These are phyloP conservation scores for Sebastiscus albofasciatus DNA, from an alignment of 2,797 vertebrate species.

Conservation along the genomic window DNA sequence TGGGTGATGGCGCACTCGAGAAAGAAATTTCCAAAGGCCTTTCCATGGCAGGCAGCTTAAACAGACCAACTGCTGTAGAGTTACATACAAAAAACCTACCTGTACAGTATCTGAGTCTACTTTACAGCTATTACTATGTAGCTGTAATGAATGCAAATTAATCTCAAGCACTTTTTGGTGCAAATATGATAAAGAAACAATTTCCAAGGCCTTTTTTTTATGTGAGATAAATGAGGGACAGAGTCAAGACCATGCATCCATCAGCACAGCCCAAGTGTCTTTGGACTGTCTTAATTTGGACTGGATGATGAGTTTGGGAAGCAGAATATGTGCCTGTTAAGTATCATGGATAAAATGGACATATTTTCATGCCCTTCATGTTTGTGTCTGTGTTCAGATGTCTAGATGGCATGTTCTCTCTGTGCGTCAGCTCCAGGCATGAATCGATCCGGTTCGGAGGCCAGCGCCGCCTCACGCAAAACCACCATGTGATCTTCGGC, in stretches of 20 bases:
- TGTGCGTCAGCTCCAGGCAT: slow-evolving; percentile 79
- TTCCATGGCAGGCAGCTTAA: slow-evolving; percentile 16
- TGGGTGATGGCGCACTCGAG: slow-evolving; percentile 45
- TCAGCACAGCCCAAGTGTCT: background rate
- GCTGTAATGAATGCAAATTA: background rate
- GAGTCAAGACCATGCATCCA: background rate
- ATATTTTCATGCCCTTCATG: background rate
- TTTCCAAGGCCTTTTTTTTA: background rate
- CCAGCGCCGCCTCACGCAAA: slow-evolving; percentile 91
- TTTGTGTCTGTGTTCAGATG: slow-evolving; percentile 5
- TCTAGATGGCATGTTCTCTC: slow-evolving; percentile 92
- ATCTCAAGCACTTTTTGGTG: background rate
- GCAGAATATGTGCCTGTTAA: slow-evolving; percentile 10
- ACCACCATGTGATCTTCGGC: slow-evolving; percentile 95
- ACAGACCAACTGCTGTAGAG: background rate
- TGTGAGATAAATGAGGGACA: background rate
- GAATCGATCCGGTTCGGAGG: slow-evolving; percentile 87
- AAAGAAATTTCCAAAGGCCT: slow-evolving; percentile 50
- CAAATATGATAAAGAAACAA: background rate
- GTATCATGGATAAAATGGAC: background rate
- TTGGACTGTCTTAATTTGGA: background rate
- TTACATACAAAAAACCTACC: background rate
- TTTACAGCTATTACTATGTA: background rate
- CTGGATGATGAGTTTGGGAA: background rate
- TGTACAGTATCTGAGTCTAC: background rate